Percentiles rank a stretch among this genome's conserved stretches.
Evolutionary conservation across 2,888 invertebrate genomes (phyloP).

Genomic region (Dysmachus trigonus): DNA sequence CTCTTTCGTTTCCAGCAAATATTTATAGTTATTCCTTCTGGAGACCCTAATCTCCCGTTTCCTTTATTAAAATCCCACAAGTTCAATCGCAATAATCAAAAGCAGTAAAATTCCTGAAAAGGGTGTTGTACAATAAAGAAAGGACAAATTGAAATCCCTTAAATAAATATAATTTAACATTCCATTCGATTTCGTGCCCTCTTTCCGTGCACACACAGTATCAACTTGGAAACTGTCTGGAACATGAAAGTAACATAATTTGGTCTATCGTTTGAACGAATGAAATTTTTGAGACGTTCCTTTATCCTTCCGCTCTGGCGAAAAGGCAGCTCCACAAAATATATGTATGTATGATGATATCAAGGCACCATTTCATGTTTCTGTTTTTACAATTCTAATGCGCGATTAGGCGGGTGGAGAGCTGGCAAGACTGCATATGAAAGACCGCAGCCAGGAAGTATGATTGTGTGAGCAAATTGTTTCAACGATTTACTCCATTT

Average conservation of each 20-base stretch:
- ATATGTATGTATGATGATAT: background rate
- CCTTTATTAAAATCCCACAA: background rate
- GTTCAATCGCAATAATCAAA: background rate
- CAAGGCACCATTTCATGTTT: background rate
- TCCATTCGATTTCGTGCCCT: background rate
- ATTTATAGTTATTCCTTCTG: background rate
- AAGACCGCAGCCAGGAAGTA: background rate
- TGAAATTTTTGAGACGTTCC: background rate
- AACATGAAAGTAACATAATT: background rate
- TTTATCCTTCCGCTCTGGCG: background rate
- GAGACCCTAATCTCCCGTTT: background rate
- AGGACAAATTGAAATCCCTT: background rate
- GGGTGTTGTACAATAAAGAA: background rate
- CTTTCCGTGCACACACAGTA: background rate
- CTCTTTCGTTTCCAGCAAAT: background rate
- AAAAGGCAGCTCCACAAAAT: background rate
- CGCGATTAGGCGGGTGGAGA: background rate
- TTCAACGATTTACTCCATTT: background rate
- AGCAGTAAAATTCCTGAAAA: background rate
- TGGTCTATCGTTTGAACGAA: background rate
- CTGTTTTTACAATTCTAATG: background rate
- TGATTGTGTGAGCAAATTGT: background rate
- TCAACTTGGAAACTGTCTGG: background rate
- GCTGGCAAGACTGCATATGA: background rate
- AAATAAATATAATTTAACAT: background rate